Percentiles rank a stretch among this genome's conserved stretches.
Conservation (phyloP, 2,797 vertebrate species). For the Schizopygopsis pylzovi region DNA sequence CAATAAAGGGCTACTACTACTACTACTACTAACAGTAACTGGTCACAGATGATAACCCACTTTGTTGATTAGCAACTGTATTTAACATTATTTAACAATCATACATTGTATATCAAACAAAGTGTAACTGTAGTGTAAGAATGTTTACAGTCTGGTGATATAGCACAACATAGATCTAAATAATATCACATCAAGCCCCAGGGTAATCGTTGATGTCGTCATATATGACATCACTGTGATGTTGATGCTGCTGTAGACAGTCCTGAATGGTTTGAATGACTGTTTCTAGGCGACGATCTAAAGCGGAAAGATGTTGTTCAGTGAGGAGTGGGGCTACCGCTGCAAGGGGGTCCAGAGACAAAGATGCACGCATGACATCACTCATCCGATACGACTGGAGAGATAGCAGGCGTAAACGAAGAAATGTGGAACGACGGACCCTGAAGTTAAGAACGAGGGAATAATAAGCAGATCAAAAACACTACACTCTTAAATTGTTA, state of each 20-base stretch:
- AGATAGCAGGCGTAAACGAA: constrained; percentile 85
- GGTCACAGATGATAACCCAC: not conserved
- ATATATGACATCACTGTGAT: constrained; percentile 66
- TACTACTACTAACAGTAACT: too few relatives aligned
- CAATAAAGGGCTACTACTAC: too few relatives aligned
- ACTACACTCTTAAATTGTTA: not conserved
- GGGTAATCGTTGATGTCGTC: constrained; percentile 63
- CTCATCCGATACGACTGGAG: constrained; percentile 86
- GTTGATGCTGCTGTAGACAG: constrained; percentile 71
- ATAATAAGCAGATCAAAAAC: not conserved
- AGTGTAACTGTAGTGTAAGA: not conserved
- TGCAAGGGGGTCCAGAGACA: constrained; percentile 84
- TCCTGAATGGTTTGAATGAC: constrained; percentile 80
- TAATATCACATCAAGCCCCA: not conserved
- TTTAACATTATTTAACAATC: not conserved
- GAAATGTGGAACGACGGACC: constrained; percentile 88
- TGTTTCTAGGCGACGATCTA: constrained; percentile 85
- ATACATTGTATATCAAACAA: not conserved
- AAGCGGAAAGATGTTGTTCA: constrained; percentile 84
- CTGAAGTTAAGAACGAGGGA: constrained; percentile 66
- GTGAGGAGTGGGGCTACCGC: constrained; percentile 81
- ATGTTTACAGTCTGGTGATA: not conserved
- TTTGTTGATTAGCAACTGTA: not conserved
- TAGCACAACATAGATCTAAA: not conserved
- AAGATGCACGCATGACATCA: constrained; percentile 88